Conservation (phyloP, 2,797 vertebrate species). For the Squalus acanthias region DNA sequence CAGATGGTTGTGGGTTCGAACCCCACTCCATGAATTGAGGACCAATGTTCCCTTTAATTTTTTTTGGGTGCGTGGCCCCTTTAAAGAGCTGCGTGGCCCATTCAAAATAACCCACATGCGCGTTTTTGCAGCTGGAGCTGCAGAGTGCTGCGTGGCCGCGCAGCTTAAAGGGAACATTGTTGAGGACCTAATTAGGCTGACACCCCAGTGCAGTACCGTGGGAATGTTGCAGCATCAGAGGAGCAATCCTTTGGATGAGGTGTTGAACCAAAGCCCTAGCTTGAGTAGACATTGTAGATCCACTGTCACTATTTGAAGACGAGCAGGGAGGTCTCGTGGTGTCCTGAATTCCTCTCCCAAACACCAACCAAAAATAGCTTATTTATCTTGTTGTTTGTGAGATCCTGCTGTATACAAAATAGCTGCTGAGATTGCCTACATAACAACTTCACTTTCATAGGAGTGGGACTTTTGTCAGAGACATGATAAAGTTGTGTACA, state of each 20-base stretch:
- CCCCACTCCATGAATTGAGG: neutral
- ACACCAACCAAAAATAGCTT: neutral
- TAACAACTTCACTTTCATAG: too few species aligned
- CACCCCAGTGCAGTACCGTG: neutral
- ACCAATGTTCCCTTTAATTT: too few species aligned
- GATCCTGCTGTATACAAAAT: neutral
- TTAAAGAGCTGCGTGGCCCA: too few species aligned
- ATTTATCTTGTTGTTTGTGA: neutral
- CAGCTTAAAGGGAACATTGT: too few species aligned
- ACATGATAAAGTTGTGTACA: too few species aligned
- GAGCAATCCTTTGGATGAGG: neutral
- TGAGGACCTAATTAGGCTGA: neutral
- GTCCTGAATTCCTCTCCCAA: neutral
- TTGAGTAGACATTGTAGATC: too few species aligned
- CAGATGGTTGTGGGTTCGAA: too few species aligned
- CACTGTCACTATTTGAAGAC: neutral
- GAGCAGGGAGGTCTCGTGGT: neutral
- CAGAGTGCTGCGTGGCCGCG: too few species aligned
- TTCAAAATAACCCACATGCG: too few species aligned
- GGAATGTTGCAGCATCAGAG: neutral
- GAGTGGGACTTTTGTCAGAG: too few species aligned
- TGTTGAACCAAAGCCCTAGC: neutral
- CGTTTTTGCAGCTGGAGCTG: too few species aligned
- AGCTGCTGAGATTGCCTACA: neutral
- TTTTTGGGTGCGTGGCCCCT: too few species aligned